Conservation (phyloP, 1,140 invertebrate genomes). For the Philotrypesis tridentata region DNA sequence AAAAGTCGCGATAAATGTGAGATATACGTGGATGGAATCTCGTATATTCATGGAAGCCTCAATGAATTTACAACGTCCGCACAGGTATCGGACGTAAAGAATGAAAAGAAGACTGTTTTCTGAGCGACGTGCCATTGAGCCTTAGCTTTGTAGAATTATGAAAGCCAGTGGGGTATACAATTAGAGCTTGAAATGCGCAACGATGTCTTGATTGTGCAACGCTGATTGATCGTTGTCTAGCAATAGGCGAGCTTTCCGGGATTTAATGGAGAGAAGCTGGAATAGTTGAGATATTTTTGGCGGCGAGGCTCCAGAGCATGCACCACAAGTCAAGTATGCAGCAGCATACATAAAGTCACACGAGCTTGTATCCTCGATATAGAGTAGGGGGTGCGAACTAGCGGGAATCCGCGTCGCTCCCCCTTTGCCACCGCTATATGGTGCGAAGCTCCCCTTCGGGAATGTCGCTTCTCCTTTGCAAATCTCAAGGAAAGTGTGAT, state of each 20-base stretch:
- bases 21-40: no score
- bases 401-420: slow-evolving; percentile 38
- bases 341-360: neutral
- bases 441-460: slow-evolving; percentile 53
- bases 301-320: slow-evolving; percentile 34
- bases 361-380: neutral
- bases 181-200: neutral
- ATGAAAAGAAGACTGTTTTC: no score
- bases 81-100: no score
- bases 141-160: no score
- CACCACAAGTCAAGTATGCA: neutral
- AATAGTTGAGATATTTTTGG: slow-evolving; percentile 70
- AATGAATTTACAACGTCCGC: no score
- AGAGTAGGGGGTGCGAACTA: slow-evolving; percentile 12
- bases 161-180: no score
- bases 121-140: no score
- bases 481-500: slow-evolving; percentile 14
- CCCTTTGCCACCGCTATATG: slow-evolving; percentile 48
- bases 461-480: slow-evolving; percentile 46
- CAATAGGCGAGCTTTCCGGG: slow-evolving; percentile 44
- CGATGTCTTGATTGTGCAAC: slow-evolving; percentile 1
- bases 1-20: no score
- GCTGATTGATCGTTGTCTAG: slow-evolving; percentile 59
- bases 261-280: slow-evolving; percentile 60
- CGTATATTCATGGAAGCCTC: no score